These are phyloP conservation scores for Avahi laniger DNA, from an alignment of 2,797 vertebrate genomes.

Conservation along the genomic window DNA sequence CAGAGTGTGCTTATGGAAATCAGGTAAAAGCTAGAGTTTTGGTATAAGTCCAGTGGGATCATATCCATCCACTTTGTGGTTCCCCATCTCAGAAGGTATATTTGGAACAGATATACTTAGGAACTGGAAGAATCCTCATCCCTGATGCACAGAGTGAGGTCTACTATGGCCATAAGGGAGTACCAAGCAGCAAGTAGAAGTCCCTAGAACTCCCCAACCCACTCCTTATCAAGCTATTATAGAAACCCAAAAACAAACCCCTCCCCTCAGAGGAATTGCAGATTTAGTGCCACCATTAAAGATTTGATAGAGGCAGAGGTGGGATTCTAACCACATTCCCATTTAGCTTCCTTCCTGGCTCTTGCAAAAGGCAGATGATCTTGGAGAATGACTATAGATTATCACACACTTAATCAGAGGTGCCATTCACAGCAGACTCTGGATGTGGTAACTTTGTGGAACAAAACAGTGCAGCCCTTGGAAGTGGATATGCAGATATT, in stretches of 20 bases:
- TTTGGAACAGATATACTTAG: not conserved
- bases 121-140: not conserved
- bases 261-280: not conserved
- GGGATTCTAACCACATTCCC: not conserved
- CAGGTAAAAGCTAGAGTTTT: not conserved
- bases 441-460: not conserved
- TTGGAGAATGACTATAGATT: not conserved
- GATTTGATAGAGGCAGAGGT: not conserved
- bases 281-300: not conserved
- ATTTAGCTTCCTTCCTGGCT: conserved; percentile 15
- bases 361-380: not conserved
- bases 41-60: not conserved
- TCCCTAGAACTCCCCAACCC: not conserved
- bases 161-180: not conserved
- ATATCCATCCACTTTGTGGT: not conserved
- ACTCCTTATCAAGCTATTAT: not conserved
- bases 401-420: not conserved
- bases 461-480: not conserved
- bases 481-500: not conserved
- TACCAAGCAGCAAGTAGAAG: not conserved
- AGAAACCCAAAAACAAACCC: not conserved
- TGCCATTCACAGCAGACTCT: not conserved
- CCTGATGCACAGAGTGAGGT: not conserved
- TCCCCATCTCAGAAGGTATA: not conserved
- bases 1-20: not conserved